Percentiles rank a stretch among this genome's conserved stretches.
These are phyloP conservation scores for Sipha flava DNA, from an alignment of 1,140 invertebrate species.

Conservation along the genomic window DNA sequence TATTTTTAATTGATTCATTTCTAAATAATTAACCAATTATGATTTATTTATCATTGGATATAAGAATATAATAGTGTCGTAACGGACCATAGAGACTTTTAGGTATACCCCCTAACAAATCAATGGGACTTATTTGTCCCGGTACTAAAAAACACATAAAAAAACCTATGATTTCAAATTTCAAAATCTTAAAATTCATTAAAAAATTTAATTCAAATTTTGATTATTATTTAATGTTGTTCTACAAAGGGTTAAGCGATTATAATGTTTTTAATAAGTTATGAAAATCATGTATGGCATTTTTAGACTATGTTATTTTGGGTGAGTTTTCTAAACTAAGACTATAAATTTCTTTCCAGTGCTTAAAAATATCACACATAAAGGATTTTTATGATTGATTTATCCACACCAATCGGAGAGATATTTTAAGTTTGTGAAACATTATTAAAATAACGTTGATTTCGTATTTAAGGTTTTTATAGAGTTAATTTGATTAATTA, in stretches of 20 bases:
- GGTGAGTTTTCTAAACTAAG: too few species aligned
- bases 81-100: background rate
- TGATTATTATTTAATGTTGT: background rate
- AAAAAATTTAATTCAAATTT: background rate
- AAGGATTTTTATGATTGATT: too few species aligned
- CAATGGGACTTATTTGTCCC: background rate
- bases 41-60: background rate
- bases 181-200: background rate
- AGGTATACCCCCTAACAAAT: background rate
- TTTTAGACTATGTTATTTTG: too few species aligned
- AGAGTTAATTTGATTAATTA: too few species aligned
- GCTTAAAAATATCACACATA: too few species aligned
- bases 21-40: background rate
- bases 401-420: too few species aligned
- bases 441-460: too few species aligned
- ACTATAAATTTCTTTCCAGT: too few species aligned
- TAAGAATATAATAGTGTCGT: background rate
- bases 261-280: too few species aligned
- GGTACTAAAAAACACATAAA: background rate
- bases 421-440: too few species aligned
- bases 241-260: background rate
- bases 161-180: background rate
- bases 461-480: too few species aligned
- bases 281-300: too few species aligned
- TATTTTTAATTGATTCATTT: background rate